Base-by-base conservation (phyloP, 2,888 invertebrate species). In the Heliconius charithonia region DNA sequence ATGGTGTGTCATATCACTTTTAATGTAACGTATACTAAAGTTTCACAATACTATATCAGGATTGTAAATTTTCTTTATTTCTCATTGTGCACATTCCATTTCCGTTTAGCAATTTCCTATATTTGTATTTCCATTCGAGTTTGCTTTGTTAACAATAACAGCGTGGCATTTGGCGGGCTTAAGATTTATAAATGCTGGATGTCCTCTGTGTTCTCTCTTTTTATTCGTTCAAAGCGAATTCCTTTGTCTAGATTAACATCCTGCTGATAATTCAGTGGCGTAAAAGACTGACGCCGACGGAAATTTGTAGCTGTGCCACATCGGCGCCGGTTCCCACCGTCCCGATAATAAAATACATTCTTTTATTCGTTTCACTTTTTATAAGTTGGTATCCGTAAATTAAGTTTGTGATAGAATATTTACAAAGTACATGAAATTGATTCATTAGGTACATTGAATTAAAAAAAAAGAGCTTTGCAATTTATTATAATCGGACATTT, bases 221-320 rank as follows among this genome's bases (percentile, higher is more conserved):
- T 78, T 59, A 59, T 74, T 79, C 71, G 66, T 84, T 85, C 81
- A 80, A 86, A 85, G 85, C 86, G 85, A 88, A 89, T 89, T 88
- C 86, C 88, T 88, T 90, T 91, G 88, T 89, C 86, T 86, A 88
- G 89, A 91, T 91, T 89, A 89, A 89, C 86, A 87, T 90, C 88
- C 89, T 87, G 86, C 83, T 84, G 88, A 86, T 89, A 89, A 89
- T 86, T 83, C 84, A 83, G 84, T 79, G 74, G 79, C 70, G 66
- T 77, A 72, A 41, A 74, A 81, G 83, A 81, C 79, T 81, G 86
- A 81, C 83, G 86, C 85, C 81, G 85, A 83, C 89, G 91, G 92
- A 91, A 89, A 91, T 89, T 90, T 86, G 87, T 85, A 81, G 84
- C 84, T 82, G 82, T 83, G 82, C 83, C 82, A 82, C 83, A 83